These are phyloP conservation scores for Turdus rufiventris DNA, from an alignment of 2,113 vertebrate genomes.

Conservation along the genomic window DNA sequence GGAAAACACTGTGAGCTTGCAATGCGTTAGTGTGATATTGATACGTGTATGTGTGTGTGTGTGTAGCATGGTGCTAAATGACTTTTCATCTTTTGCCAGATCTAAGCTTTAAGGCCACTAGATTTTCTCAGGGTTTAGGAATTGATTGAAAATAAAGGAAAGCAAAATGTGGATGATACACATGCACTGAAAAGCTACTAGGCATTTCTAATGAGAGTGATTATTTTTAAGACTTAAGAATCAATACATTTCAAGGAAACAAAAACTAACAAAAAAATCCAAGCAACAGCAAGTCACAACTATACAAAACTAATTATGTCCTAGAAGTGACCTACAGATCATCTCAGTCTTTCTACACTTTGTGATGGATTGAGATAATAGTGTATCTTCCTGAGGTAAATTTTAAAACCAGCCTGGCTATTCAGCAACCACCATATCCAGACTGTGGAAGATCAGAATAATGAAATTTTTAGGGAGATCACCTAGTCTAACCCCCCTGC, in stretches of 20 bases:
- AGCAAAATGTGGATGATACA: not conserved
- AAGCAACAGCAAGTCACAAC: not conserved
- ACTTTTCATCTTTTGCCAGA: not conserved
- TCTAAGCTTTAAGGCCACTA: not conserved
- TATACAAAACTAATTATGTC: not conserved
- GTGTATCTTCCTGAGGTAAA: not conserved
- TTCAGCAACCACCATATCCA: not conserved
- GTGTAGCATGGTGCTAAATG: not conserved
- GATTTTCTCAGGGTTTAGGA: not conserved
- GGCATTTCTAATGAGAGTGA: not conserved
- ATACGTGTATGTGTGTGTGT: not conserved
- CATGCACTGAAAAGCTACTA: not conserved
- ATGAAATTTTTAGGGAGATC: rapidly evolving
- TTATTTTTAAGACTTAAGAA: not conserved
- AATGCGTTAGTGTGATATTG: not conserved
- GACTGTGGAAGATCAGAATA: not conserved
- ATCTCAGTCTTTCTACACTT: not conserved
- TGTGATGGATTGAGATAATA: not conserved
- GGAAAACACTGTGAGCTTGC: not conserved
- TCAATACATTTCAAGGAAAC: not conserved
- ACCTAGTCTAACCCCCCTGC: not conserved
- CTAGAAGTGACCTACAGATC: not conserved
- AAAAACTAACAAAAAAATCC: not conserved
- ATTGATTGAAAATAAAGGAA: not conserved
- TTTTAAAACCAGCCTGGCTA: not conserved